Evolutionary conservation across 1,140 invertebrate genomes (phyloP).

Genomic region (Meloidogyne floridensis): DNA sequence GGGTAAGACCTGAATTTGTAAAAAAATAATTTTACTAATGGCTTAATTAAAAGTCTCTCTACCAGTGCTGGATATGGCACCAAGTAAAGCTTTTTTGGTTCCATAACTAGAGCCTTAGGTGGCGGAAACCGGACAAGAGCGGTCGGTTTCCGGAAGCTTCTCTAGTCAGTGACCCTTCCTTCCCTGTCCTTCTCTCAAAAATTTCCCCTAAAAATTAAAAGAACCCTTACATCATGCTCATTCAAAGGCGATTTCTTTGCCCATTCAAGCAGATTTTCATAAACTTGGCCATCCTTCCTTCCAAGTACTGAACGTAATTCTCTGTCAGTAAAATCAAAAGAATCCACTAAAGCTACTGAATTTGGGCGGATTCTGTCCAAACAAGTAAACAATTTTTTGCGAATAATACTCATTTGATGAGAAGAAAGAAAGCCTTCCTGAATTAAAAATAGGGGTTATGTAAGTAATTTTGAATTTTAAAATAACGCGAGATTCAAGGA

Average conservation of each 20-base stretch:
- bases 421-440: conserved; percentile 45
- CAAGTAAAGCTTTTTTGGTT: too few species aligned
- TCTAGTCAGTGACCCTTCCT: neutral
- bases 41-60: neutral
- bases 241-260: conserved; percentile 85
- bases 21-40: neutral
- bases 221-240: conserved; percentile 69
- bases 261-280: conserved; percentile 82
- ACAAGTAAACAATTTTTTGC: conserved; percentile 73
- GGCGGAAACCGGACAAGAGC: too few species aligned
- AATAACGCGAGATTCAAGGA: too few species aligned
- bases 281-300: conserved; percentile 86
- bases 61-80: too few species aligned
- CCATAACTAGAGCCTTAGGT: too few species aligned
- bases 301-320: conserved; percentile 81
- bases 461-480: too few species aligned
- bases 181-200: neutral
- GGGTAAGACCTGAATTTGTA: conserved; percentile 18
- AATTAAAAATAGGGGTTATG: neutral
- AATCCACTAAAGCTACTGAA: conserved; percentile 84
- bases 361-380: conserved; percentile 78
- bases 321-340: conserved; percentile 83
- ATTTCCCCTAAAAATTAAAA: neutral
- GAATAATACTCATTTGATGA: conserved; percentile 43
- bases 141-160: too few species aligned